These are phyloP conservation scores for Xyliphius kryptos DNA, from an alignment of 2,113 vertebrate genomes.

Conservation along the genomic window DNA sequence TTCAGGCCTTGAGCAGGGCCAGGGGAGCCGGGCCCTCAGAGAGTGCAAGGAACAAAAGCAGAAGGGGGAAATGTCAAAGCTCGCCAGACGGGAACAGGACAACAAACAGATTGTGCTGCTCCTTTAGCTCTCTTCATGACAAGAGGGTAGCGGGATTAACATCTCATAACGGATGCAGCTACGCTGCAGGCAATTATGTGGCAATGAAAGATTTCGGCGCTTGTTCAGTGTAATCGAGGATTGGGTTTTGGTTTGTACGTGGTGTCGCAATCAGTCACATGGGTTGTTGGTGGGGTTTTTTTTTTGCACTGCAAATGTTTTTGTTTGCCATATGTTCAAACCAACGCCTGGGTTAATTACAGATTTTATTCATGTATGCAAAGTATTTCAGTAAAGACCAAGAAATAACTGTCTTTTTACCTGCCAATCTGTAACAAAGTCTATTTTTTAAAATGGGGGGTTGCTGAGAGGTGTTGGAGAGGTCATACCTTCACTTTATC, in stretches of 20 bases:
- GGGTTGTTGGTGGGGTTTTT: neutral
- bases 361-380: conserved; percentile 32
- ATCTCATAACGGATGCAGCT: conserved; percentile 40
- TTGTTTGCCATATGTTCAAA: conserved; percentile 29
- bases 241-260: conserved; percentile 31
- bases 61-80: conserved; percentile 67
- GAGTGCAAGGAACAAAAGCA: conserved; percentile 61
- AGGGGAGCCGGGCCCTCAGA: conserved; percentile 62
- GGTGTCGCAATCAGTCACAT: conserved; percentile 25
- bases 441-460: conserved; percentile 4
- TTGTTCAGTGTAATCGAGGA: conserved; percentile 40
- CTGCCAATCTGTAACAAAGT: conserved; percentile 18
- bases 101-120: conserved; percentile 52
- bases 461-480: conserved; percentile 7
- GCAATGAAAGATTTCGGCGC: conserved; percentile 42
- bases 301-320: conserved; percentile 27
- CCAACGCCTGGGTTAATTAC: conserved; percentile 26
- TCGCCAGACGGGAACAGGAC: conserved; percentile 64
- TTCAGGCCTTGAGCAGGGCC: conserved; percentile 78
- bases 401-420: conserved; percentile 20
- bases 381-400: conserved; percentile 30
- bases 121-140: conserved; percentile 41
- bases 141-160: conserved; percentile 49
- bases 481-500: too few species aligned
- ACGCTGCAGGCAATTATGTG: conserved; percentile 40